Conservation (phyloP, 2,797 vertebrate species). For the Selene dorsalis region DNA sequence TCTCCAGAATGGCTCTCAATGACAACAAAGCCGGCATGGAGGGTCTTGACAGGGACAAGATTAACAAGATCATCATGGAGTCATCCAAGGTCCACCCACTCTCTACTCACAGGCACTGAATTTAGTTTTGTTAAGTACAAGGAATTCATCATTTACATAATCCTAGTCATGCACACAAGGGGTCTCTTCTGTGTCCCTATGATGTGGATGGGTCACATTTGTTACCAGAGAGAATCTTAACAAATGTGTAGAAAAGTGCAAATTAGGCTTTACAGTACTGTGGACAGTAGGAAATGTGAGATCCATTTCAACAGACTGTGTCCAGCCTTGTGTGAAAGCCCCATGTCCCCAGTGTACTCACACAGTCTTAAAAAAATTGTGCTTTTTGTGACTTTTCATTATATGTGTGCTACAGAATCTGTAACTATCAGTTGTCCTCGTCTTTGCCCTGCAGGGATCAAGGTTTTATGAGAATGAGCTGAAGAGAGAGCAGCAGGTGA, state of each 20-base stretch:
- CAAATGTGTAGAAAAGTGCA: conserved; percentile 10
- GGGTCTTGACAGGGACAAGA: conserved; percentile 96
- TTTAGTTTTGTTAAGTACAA: too few species aligned
- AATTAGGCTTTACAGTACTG: conserved; percentile 2
- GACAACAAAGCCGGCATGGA: conserved; percentile 99
- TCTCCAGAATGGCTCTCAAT: conserved; percentile 95
- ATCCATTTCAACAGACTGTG: conserved; percentile 30
- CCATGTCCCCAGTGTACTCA: conserved; percentile 12
- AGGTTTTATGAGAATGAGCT: conserved; percentile 95
- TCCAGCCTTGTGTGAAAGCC: conserved; percentile 37
- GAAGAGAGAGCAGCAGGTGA: conserved; percentile 95
- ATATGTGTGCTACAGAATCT: conserved; percentile 8
- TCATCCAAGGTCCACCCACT: conserved; percentile 88
- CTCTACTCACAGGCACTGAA: background rate
- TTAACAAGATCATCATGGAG: conserved; percentile 98
- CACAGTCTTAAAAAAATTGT: conserved; percentile 20
- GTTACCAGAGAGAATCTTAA: background rate
- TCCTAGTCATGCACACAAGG: background rate
- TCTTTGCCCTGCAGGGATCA: conserved; percentile 84
- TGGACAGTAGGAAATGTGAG: conserved; percentile 13
- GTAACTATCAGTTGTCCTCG: conserved; percentile 27
- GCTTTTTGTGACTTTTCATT: conserved; percentile 26
- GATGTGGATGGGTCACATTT: conserved; percentile 5
- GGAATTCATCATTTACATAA: background rate
- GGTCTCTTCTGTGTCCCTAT: background rate